A percentile compares a stretch with the other conserved stretches of the same genome.
phyloP scores from a whole-genome alignment of 2,797 vertebrate genomes.

The Aeoliscus strigatus region DNA sequence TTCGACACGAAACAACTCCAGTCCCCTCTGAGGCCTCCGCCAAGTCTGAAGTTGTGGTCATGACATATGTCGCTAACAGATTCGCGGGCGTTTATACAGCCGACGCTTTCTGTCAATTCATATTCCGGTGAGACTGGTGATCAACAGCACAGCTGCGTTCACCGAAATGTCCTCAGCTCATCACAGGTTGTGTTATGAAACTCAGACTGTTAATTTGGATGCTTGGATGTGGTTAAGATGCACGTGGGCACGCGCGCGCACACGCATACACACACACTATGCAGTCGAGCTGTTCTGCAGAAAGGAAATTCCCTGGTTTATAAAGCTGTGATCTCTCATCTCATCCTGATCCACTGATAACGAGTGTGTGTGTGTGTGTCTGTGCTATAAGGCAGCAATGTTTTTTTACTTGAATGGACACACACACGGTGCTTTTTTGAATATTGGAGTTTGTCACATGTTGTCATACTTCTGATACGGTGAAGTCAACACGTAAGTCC shows the following conservation, averaged over 20 bases:
- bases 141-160: no score
- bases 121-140: no score
- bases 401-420: slow-evolving; percentile 2
- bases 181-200: neutral
- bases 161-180: no score
- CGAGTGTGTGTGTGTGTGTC: slow-evolving; percentile 12
- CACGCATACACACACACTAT: slow-evolving; percentile 14
- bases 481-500: no score
- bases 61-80: no score
- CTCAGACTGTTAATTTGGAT: slow-evolving; percentile 3
- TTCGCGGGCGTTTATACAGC: no score
- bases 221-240: slow-evolving; percentile 22
- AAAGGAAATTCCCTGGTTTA: slow-evolving; percentile 56
- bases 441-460: slow-evolving; percentile 1
- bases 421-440: slow-evolving; percentile 1
- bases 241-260: slow-evolving; percentile 18
- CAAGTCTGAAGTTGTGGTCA: no score
- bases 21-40: no score
- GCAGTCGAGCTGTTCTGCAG: slow-evolving; percentile 17
- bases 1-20: no score
- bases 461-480: no score
- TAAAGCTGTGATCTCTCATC: slow-evolving; percentile 46
- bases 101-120: no score
- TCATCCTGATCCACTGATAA: slow-evolving; percentile 54
- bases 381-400: no score